Base-by-base conservation (phyloP, 2,888 invertebrate species). In the Plutella xylostella region DNA sequence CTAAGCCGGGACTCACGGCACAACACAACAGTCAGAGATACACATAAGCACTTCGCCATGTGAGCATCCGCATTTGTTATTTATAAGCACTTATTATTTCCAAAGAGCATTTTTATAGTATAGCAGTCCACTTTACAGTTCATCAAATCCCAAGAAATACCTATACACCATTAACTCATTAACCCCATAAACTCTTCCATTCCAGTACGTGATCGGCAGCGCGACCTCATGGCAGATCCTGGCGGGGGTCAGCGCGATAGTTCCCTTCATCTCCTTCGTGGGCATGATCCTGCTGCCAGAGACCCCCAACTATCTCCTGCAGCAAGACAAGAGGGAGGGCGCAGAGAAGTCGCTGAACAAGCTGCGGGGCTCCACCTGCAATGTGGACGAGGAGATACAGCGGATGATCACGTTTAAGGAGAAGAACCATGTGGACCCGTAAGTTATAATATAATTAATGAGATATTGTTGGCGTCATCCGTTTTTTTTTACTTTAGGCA, bases 241-340 rank as follows among this genome's bases (percentile, higher is more conserved):
- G 35, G 90, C 92, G 0, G 85, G 86, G 0, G 66, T 91, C 50
- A 90, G 90, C 54, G 77, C 88, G 0, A 61, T 86, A 1, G 59
- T 91, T 1, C 89, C 91, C 0, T 74, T 88, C 0, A 46, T 89
- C 1, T 87, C 90, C 0, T 61, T 91, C 0, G 51, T 89, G 0
- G 69, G 87, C 0, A 88, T 89, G 80, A 71, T 88, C 19, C 62
- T 89, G 11, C 82, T 90, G 44, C 92, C 92, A 0, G 92, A 92
- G 60, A 88, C 91, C 0, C 92, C 92, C 1, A 88, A 90, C 56
- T 92, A 87, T 67, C 85, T 91, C 12, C 79, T 92, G 14, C 85
- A 87, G 2, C 85, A 86, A 35, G 86, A 87, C 48, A 84, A 84
- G 50, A 82, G 84, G 30, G 86, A 87, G 21, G 80, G 87, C 34